A percentile compares a stretch with the other conserved stretches of the same genome.
Conservation (phyloP, 2,888 invertebrate genomes). For the Plagodis dolabraria region DNA sequence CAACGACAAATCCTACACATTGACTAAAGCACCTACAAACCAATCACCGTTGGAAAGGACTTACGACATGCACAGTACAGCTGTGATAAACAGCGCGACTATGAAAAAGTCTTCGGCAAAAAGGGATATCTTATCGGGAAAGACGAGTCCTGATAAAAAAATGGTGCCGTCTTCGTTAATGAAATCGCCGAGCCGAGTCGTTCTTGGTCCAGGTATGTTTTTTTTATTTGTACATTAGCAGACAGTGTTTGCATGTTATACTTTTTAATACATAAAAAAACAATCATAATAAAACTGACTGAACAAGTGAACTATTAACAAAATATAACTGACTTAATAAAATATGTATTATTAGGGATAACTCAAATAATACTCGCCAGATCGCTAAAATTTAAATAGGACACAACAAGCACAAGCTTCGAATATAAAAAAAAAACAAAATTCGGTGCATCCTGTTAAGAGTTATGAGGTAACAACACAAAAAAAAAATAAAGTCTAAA, state of each 20-base stretch:
- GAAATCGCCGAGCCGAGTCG: conserved; percentile 46
- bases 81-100: conserved; percentile 69
- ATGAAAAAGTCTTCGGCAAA: conserved; percentile 62
- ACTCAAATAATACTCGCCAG: no score
- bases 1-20: conserved; percentile 66
- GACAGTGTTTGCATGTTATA: not conserved
- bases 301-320: no score
- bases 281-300: no score
- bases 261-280: not conserved
- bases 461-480: no score
- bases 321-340: no score
- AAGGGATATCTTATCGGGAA: conserved; percentile 64
- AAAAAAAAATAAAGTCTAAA: no score
- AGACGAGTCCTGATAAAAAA: conserved; percentile 62
- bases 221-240: not conserved
- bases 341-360: no score
- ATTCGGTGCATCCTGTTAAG: no score
- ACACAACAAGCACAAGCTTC: no score
- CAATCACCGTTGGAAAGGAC: conserved; percentile 51
- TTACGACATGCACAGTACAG: conserved; percentile 57
- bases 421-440: no score
- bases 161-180: conserved; percentile 43
- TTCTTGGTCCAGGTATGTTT: conserved; percentile 52
- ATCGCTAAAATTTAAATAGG: no score
- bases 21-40: conserved; percentile 50